Evolutionary conservation across 2,113 vertebrate genomes (phyloP).

Genomic region (Psittacula cyanocephala): DNA sequence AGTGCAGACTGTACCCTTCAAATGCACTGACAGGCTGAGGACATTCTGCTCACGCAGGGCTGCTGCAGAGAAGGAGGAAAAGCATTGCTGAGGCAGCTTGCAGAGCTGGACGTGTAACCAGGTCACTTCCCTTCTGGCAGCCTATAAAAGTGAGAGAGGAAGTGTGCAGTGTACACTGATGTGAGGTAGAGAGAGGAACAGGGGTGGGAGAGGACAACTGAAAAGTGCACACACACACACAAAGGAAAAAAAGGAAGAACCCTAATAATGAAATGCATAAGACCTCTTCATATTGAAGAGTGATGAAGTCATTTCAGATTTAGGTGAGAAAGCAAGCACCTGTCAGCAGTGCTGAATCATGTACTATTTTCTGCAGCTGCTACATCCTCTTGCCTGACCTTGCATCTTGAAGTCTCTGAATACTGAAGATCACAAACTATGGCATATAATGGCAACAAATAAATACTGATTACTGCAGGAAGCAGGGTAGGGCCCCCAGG

Average conservation of each 20-base stretch:
- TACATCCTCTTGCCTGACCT: neutral
- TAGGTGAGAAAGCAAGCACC: neutral
- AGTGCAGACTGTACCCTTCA: neutral
- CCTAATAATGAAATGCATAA: neutral
- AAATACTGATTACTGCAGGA: neutral
- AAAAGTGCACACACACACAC: neutral
- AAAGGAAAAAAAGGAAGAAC: neutral
- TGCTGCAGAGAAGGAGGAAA: conserved; percentile 24
- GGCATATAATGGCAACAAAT: neutral
- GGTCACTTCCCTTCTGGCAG: conserved; percentile 51
- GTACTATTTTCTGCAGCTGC: neutral
- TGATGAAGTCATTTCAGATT: neutral
- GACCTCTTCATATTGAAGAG: neutral
- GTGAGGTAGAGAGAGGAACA: neutral
- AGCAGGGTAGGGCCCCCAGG: too few relatives aligned
- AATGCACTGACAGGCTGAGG: neutral
- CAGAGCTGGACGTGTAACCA: neutral
- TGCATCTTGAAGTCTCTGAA: neutral
- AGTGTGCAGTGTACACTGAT: neutral
- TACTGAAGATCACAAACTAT: neutral
- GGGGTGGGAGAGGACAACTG: neutral
- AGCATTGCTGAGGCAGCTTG: conserved; percentile 29
- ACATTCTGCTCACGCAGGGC: neutral
- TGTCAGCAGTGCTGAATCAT: neutral
- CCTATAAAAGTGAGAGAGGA: conserved; percentile 45